phyloP scores from a whole-genome alignment of 2,113 vertebrate genomes.

The Serranochromis macrocephalus region DNA sequence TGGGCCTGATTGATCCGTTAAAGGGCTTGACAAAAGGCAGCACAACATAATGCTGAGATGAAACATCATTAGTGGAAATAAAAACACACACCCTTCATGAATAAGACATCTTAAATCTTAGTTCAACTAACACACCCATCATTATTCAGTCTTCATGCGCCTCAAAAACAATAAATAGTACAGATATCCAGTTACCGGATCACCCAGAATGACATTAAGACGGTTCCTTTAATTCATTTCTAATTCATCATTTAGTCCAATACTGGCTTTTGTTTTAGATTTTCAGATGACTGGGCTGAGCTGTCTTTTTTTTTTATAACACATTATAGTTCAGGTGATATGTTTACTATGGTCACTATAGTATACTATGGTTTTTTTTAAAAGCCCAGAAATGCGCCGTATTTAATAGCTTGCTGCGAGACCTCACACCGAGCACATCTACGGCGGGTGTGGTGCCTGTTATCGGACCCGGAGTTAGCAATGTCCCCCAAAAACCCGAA shows the following conservation, averaged over 20 bases:
- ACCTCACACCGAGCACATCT: too few species aligned
- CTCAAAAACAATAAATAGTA: not conserved
- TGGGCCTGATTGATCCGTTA: slow-evolving; percentile 2
- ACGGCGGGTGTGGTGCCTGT: too few species aligned
- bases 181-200: not conserved
- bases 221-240: not conserved
- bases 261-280: not conserved
- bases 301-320: not conserved
- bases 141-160: not conserved
- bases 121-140: not conserved
- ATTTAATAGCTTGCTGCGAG: too few species aligned
- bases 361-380: not conserved
- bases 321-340: not conserved
- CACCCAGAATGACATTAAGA: not conserved
- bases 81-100: not conserved
- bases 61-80: not conserved
- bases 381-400: too few species aligned
- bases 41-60: not conserved
- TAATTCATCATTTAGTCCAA: not conserved
- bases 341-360: not conserved
- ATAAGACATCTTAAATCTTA: not conserved
- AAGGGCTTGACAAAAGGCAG: not conserved
- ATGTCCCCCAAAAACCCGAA: too few species aligned
- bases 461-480: too few species aligned
- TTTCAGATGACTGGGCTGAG: not conserved